These are phyloP conservation scores for Lycocorax pyrrhopterus DNA, from an alignment of 2,113 vertebrate species.

Conservation along the genomic window DNA sequence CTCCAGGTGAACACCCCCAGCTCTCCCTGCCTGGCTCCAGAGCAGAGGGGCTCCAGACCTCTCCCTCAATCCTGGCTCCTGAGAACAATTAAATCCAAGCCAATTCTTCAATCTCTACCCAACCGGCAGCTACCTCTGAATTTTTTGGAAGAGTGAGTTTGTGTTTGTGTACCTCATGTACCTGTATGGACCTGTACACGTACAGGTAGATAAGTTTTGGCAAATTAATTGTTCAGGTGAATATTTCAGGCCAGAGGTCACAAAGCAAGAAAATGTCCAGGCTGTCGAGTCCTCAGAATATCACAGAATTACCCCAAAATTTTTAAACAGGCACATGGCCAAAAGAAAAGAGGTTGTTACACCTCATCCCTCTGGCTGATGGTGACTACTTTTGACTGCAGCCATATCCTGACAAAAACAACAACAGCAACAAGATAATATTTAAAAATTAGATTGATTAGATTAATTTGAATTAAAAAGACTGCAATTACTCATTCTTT, in stretches of 20 bases:
- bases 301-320: neutral
- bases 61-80: neutral
- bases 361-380: neutral
- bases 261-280: neutral
- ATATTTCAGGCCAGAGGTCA: neutral
- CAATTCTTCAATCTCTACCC: neutral
- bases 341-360: neutral
- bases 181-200: rapidly evolving
- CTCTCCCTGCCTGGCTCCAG: neutral
- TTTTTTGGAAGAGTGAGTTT: neutral
- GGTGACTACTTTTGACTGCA: neutral
- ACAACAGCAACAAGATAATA: neutral
- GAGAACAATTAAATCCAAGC: neutral
- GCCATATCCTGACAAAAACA: neutral
- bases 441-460: neutral
- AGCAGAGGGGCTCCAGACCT: neutral
- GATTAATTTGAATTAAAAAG: neutral
- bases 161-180: neutral
- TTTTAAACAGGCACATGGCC: neutral
- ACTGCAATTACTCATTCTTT: neutral
- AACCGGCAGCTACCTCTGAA: neutral
- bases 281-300: neutral
- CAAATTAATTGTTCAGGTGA: neutral
- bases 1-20: neutral
- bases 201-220: neutral